A percentile compares a stretch with the other conserved stretches of the same genome.
Conservation (phyloP, 1,140 invertebrate genomes). For the Cydia splendana region DNA sequence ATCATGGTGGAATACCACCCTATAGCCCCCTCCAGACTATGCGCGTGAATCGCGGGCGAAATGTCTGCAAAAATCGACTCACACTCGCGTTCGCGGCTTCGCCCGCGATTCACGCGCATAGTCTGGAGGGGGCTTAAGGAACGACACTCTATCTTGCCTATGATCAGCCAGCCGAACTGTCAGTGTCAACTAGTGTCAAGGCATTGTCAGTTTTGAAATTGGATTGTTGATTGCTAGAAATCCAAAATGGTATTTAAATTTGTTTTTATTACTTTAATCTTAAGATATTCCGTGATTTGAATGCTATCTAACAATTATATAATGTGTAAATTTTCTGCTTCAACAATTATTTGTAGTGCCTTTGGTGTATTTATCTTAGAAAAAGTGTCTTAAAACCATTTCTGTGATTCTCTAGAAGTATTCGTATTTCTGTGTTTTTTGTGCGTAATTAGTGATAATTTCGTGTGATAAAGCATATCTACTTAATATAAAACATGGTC, state of each 20-base stretch:
- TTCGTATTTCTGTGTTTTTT: conserved; percentile 17
- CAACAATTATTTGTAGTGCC: conserved; percentile 43
- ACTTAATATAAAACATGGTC: background rate
- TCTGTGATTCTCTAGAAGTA: conserved; percentile 37
- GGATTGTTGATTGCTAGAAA: conserved; percentile 46
- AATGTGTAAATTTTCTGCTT: conserved; percentile 29
- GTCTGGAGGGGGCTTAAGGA: no score
- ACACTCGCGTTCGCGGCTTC: no score
- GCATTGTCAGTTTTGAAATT: conserved; percentile 45
- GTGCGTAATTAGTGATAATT: background rate
- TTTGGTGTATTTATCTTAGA: conserved; percentile 40
- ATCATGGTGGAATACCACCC: no score
- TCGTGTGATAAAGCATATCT: background rate
- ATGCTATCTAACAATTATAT: conserved; percentile 4
- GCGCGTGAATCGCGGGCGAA: no score
- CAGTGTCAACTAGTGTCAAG: conserved; percentile 40
- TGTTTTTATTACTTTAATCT: conserved; percentile 41
- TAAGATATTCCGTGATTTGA: conserved; percentile 41
- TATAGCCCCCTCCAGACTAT: no score
- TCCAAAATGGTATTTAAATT: conserved; percentile 73
- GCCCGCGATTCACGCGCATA: no score
- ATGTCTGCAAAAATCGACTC: no score
- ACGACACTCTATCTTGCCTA: background rate
- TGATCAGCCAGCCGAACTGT: conserved; percentile 11
- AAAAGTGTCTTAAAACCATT: conserved; percentile 40